These are phyloP conservation scores for Ectropis crepuscularia DNA, from an alignment of 2,888 invertebrate genomes.

Conservation along the genomic window DNA sequence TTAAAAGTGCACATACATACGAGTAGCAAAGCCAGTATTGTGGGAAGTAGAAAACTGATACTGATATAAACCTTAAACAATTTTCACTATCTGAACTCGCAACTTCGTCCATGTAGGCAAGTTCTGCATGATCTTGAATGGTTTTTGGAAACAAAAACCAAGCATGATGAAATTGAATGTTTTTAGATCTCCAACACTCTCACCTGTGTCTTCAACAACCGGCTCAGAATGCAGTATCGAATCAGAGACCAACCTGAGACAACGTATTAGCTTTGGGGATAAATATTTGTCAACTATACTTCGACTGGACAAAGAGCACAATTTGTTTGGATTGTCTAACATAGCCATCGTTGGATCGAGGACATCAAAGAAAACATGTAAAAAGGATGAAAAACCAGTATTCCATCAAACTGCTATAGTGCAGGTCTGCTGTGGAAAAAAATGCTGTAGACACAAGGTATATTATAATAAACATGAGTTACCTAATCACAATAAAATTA, in stretches of 20 bases:
- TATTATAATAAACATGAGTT: background rate
- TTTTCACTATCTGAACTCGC: no score
- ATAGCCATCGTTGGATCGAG: constrained; percentile 65
- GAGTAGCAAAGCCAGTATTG: no score
- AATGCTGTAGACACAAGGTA: constrained; percentile 66
- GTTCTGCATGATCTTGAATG: no score
- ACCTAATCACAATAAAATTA: no score
- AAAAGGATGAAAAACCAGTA: constrained; percentile 63
- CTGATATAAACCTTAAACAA: no score
- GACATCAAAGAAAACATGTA: constrained; percentile 57
- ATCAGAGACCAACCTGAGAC: constrained; percentile 51
- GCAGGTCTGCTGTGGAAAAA: constrained; percentile 65
- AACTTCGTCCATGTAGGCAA: no score
- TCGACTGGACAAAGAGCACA: constrained; percentile 73
- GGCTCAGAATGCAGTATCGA: constrained; percentile 57
- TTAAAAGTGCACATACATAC: no score
- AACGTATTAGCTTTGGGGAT: constrained; percentile 53
- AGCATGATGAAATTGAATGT: no score
- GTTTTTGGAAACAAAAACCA: no score
- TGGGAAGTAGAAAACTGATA: no score
- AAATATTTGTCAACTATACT: constrained; percentile 73
- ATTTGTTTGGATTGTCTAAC: constrained; percentile 75
- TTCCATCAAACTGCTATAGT: constrained; percentile 78
- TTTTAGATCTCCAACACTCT: constrained; percentile 26
- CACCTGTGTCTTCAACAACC: constrained; percentile 47